Base-by-base conservation (phyloP, 1,140 invertebrate species). In the Cydia strobilella region DNA sequence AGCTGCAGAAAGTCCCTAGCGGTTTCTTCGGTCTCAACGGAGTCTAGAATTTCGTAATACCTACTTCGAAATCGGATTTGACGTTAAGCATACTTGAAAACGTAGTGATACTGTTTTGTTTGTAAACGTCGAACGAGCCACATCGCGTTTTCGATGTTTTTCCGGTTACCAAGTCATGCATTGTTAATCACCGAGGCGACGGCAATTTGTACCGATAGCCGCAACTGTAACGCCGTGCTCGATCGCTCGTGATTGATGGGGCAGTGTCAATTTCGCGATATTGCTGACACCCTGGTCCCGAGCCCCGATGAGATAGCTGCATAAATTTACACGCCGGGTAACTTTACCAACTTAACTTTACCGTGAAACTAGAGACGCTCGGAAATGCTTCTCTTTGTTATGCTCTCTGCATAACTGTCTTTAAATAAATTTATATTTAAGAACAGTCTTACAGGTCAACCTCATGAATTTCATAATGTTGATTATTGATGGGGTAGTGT, bases 131-230 rank as follows among this genome's bases (percentile, higher is more conserved):
- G 63, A 45, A 13, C 12, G 42, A 45, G 12, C 48, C 48, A 51
- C 15, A 7, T 35, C 65, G 71, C 69, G 45, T 66, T 74, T 76
- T 76, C 71, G 45, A 45, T 31, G 65, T 74, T 73, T 54, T 74
- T 74, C 65, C 69, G 23, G 69, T 54, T 35, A 74, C 63, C 51
- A 51, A 62, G 48, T 35, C 63, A 63, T 54, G 71, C 65, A 74
- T 77, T 79, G 81, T 83, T 85, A 82, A 84, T 83, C 80, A 82
- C 76, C 76, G 76, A 76, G 76, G 79, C 77, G 85, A 86, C 83
- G 84, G 82, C 87, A 89, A 89, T 88, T 89, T 90, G 87, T 88
- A 84, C 76, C 82, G 83, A 88, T 88, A 86, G 87, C 88, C 88
- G 79, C 88, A 87, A 86, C 76, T 86, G 84, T 81, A 87, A 90